Base-by-base conservation (phyloP, 2,113 vertebrate species). In the Cebus imitator region DNA sequence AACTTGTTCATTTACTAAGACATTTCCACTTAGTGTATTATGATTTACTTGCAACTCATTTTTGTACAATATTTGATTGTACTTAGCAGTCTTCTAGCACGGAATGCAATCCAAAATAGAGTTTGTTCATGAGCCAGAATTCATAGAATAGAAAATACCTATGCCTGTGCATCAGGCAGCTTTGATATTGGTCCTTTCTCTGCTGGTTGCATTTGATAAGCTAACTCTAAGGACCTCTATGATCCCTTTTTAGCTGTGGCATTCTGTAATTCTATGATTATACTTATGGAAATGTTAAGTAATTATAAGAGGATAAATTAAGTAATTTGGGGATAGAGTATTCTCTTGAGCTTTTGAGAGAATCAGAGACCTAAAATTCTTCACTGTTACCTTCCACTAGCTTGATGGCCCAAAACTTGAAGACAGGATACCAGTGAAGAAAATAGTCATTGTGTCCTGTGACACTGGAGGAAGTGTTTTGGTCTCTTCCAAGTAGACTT, bases 351-450 rank as follows among this genome's bases (percentile, higher is more conserved):
- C n/a, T 93, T 72, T n/a, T 95, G 84, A 87, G 76, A 68, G 37
- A 75, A 40, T 73, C 27, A 87, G 70, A 95, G 68, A 75, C 72
- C 48, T 83, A 64, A 70, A 76, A 23, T 73, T 87, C 76, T 92
- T 96, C 70, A n/a, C 68, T 76, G 0, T 85, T 83, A 70, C 66
- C 64, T 72, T 87, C 18, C 13, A 91, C 50, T 89, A 94, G 58
- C 35, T 76, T 89, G 35, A 57, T 78, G 75, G 68, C n/a, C 45
- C 72, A 91, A 82, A 87, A 72, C 92, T 96, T 89, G 61, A 87
- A 84, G 37, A 87, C 94, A 83, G 23, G 23, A 57, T 79, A 82
- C n/a, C 80, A 68, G 94, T 66, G 64, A 94, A 85, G 48, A 85
- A 93, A 72, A 70, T 88, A 79, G 75, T 37, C 68, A 35, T 55